Conservation (phyloP, 1,140 invertebrate genomes). For the Zaprionus ghesquierei region DNA sequence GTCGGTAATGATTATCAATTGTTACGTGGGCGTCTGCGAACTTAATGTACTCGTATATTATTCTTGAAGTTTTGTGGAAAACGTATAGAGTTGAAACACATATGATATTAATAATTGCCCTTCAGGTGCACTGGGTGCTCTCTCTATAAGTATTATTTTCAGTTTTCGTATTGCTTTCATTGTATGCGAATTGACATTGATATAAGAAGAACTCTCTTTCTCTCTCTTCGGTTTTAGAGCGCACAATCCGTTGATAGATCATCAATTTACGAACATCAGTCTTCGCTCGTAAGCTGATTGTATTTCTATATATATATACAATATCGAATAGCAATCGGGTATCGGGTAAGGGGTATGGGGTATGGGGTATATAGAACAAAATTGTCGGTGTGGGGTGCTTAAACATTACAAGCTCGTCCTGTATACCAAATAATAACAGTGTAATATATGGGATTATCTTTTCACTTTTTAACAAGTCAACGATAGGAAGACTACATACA, state of each 20-base stretch:
- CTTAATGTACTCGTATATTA: constrained; percentile 8
- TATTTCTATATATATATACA: constrained; percentile 21
- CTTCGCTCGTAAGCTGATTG: constrained; percentile 56
- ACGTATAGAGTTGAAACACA: neutral
- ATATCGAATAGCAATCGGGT: neutral
- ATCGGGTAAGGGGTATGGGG: neutral
- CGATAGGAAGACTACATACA: constrained; percentile 30
- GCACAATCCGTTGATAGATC: constrained; percentile 24
- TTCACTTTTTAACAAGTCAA: constrained; percentile 28
- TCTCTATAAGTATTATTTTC: constrained; percentile 1
- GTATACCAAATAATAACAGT: constrained; percentile 13
- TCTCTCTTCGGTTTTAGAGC: constrained; percentile 6
- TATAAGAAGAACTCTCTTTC: constrained; percentile 13
- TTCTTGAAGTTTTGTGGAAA: neutral
- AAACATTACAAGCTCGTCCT: constrained; percentile 29
- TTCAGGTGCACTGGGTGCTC: constrained; percentile 6
- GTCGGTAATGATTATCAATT: constrained; percentile 35
- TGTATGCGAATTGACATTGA: constrained; percentile 35
- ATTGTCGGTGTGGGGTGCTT: constrained; percentile 10
- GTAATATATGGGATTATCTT: neutral
- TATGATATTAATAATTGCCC: constrained; percentile 17
- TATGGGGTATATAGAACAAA: neutral
- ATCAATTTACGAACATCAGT: constrained; percentile 44
- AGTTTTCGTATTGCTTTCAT: constrained; percentile 45
- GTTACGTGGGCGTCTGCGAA: constrained; percentile 12